These are phyloP conservation scores for Chaenodraco wilsoni DNA, from an alignment of 2,797 vertebrate genomes.

Conservation along the genomic window DNA sequence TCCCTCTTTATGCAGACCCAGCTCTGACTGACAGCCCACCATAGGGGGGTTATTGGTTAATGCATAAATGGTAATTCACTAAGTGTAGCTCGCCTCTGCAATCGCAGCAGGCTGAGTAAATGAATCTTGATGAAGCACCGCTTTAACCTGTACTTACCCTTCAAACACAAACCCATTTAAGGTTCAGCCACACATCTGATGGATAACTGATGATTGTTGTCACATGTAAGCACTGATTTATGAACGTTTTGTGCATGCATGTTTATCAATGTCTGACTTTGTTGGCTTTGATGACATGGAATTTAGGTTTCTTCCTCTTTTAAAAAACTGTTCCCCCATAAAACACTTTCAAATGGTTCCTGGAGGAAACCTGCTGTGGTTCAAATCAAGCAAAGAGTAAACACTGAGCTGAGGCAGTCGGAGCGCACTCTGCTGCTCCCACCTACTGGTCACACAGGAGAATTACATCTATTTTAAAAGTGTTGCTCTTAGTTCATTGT, in stretches of 20 bases:
- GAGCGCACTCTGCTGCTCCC: constrained; percentile 71
- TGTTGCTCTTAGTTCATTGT: background rate
- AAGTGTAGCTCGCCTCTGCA: constrained; percentile 9
- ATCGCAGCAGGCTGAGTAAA: constrained; percentile 4
- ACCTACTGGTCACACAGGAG: constrained; percentile 65
- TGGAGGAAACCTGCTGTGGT: constrained; percentile 3
- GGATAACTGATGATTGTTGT: background rate
- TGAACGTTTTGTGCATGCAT: background rate
- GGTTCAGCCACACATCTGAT: background rate
- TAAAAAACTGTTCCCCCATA: background rate
- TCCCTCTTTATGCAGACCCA: constrained; percentile 11
- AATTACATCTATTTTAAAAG: constrained; percentile 14
- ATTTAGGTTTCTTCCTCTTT: background rate
- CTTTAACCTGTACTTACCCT: constrained; percentile 2
- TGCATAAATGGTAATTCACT: constrained; percentile 35
- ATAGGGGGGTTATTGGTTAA: constrained; percentile 35
- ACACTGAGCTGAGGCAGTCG: constrained; percentile 6
- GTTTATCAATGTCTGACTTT: background rate
- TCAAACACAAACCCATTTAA: background rate
- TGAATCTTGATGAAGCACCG: background rate
- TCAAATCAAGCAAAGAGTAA: constrained; percentile 6
- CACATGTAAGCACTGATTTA: background rate
- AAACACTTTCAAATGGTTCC: background rate
- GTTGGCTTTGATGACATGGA: background rate
- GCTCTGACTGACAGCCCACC: constrained; percentile 29